Conservation (phyloP, 35 echinoderm and acorn worm genomes). For the Ptychodera flava region DNA sequence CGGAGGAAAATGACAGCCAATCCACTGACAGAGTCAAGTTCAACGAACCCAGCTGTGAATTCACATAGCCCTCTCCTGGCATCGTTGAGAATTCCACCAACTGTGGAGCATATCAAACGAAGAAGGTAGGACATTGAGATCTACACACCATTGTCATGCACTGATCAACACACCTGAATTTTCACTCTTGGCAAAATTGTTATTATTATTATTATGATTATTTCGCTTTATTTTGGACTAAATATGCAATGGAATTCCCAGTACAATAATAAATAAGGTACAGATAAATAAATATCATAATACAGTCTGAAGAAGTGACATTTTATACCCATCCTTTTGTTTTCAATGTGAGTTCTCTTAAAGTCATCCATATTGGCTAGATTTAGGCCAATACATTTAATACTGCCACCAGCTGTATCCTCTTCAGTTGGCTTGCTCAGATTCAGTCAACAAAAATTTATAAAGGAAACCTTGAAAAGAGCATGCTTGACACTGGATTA, state of each 20-base stretch:
- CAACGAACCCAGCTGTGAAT: background rate
- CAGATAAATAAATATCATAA: background rate
- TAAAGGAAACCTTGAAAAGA: no score
- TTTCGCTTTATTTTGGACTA: background rate
- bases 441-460: no score
- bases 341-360: no score
- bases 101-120: background rate
- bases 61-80: background rate
- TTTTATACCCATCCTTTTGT: no score
- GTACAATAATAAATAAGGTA: no score
- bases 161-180: no score
- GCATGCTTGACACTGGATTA: no score
- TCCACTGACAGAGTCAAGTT: background rate
- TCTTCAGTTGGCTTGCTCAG: no score
- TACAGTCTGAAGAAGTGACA: background rate
- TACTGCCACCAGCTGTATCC: no score
- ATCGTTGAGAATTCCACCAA: background rate
- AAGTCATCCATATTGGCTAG: no score
- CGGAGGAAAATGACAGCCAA: background rate
- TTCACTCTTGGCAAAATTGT: no score
- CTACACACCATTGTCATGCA: background rate
- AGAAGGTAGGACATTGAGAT: background rate
- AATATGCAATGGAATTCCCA: background rate
- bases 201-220: background rate
- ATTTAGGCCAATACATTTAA: no score